Conservation (phyloP, 2,113 vertebrate species). For the Pseudorasbora parva region DNA sequence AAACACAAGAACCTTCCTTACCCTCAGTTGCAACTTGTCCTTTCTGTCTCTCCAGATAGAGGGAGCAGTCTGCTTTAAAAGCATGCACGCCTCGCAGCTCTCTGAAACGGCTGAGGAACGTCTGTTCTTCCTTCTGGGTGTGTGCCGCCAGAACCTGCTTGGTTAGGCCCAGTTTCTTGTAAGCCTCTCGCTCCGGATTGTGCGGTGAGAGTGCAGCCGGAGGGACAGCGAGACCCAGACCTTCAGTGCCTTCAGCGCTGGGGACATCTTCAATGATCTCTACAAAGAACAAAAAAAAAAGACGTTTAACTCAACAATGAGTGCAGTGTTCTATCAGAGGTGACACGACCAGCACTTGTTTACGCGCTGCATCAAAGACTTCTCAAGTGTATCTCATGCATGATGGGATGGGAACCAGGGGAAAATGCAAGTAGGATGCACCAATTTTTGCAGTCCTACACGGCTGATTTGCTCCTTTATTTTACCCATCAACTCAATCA, state of each 20-base stretch:
- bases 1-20: slow-evolving; percentile 34
- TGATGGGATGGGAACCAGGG: not conserved
- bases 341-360: not conserved
- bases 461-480: not conserved
- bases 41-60: slow-evolving; percentile 79
- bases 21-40: slow-evolving; percentile 71
- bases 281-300: slow-evolving; percentile 62
- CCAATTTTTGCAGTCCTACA: not conserved
- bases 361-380: not conserved
- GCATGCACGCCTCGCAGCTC: slow-evolving; percentile 77
- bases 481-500: slow-evolving; percentile 27
- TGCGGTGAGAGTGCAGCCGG: slow-evolving; percentile 64
- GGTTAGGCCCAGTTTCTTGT: slow-evolving; percentile 88
- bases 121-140: slow-evolving; percentile 93
- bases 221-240: slow-evolving; percentile 62
- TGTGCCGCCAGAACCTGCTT: slow-evolving; percentile 94
- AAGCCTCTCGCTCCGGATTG: slow-evolving; percentile 82
- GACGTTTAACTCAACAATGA: slow-evolving; percentile 23
- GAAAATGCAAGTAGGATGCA: not conserved
- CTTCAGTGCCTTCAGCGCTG: slow-evolving; percentile 76
- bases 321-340: not conserved
- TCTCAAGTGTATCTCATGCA: not conserved
- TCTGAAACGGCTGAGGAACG: slow-evolving; percentile 84
- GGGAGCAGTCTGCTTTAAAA: slow-evolving; percentile 81
- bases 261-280: slow-evolving; percentile 85